These are phyloP conservation scores for Alsophila aescularia DNA, from an alignment of 2,888 invertebrate species.

Conservation along the genomic window DNA sequence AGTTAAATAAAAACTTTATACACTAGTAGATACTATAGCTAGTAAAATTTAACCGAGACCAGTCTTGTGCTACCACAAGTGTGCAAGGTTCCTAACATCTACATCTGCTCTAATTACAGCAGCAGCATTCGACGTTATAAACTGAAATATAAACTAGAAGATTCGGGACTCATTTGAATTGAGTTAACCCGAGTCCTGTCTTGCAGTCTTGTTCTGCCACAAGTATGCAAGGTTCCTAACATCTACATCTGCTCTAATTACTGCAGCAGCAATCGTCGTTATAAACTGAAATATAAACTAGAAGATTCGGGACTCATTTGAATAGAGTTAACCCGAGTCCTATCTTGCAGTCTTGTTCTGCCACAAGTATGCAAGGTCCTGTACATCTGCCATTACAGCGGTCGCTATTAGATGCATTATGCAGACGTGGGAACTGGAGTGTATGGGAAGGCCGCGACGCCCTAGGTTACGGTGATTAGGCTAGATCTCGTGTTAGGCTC, in stretches of 20 bases:
- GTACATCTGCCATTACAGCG: slow-evolving; percentile 31
- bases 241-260: too few species aligned
- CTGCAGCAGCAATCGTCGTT: too few species aligned
- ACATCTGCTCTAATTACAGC: too few species aligned
- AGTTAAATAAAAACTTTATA: too few species aligned
- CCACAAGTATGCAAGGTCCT: slow-evolving; percentile 25
- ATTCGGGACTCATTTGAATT: too few species aligned
- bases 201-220: neutral
- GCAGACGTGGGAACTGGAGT: slow-evolving; percentile 66
- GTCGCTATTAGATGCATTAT: slow-evolving; percentile 56
- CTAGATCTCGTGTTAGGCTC: slow-evolving; percentile 11
- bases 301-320: too few species aligned
- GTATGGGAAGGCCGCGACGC: slow-evolving; percentile 48
- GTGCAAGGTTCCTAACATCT: neutral
- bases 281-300: too few species aligned
- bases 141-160: too few species aligned
- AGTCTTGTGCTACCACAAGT: neutral
- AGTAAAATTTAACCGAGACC: too few species aligned
- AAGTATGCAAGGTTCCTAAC: neutral
- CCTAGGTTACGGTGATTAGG: slow-evolving; percentile 39
- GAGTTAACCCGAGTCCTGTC: neutral
- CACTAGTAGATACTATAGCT: too few species aligned
- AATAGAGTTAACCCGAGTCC: neutral
- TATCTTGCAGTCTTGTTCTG: slow-evolving; percentile 11
- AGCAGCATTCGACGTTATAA: too few species aligned